Conservation (phyloP, 2,113 vertebrate genomes). For the Melanerpes formicivorus region DNA sequence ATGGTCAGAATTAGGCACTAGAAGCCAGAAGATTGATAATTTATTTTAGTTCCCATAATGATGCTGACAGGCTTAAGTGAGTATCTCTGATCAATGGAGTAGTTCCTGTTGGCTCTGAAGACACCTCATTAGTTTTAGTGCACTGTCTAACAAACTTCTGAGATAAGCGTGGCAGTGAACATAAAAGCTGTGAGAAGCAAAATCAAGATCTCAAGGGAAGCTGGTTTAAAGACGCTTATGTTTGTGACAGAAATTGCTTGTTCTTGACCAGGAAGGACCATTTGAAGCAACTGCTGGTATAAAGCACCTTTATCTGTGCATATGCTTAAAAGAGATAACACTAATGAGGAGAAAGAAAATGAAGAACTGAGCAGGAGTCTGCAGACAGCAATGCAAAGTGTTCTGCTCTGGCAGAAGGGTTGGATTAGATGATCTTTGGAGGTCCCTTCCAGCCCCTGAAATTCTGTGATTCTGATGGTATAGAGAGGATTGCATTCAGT, state of each 20-base stretch:
- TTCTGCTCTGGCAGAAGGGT: neutral
- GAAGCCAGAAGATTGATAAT: neutral
- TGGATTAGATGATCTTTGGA: too few species aligned
- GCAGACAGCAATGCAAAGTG: neutral
- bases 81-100: neutral
- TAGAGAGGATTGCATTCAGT: neutral
- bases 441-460: too few species aligned
- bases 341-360: neutral
- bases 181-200: neutral
- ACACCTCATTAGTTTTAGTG: neutral
- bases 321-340: neutral
- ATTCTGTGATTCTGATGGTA: too few species aligned
- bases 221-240: neutral
- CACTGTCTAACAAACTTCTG: neutral
- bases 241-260: neutral
- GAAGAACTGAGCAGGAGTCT: neutral
- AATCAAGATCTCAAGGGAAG: neutral
- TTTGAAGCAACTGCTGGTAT: neutral
- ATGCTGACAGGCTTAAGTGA: neutral
- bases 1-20: neutral
- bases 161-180: neutral
- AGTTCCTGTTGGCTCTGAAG: neutral
- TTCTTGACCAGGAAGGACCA: neutral
- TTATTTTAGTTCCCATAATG: neutral
- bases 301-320: neutral